Base-by-base conservation (phyloP, 1,140 invertebrate species). In the Onthophagus taurus region DNA sequence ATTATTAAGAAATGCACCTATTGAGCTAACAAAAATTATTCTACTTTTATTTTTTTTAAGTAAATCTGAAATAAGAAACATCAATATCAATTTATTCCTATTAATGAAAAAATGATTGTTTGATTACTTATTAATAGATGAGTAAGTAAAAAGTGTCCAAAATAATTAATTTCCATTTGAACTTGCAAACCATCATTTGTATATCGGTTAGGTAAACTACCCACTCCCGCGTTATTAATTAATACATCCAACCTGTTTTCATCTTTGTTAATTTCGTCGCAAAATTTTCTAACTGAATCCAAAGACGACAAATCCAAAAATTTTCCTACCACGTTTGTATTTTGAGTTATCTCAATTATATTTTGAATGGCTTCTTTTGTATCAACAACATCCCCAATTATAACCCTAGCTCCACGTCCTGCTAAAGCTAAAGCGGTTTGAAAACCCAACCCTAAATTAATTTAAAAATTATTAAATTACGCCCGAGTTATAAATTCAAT, bases 1-100 rank as follows among this genome's bases (percentile, higher is more conserved):
- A 45, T 69, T 63, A 12, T 65, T 57, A 17, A 66, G 48, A 44
- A 70, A 36, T 63, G 55, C 38, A 42, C 56, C 5, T 31, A 58
- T 34, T 63, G 65, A 26, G 54, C 62, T 21, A 57, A 44, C 48
- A 64, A 72, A n/a, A n/a, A n/a, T 57, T 35, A 73, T 64, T 31
- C 69, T 49, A 44, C 63, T 62, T n/a, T n/a, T n/a, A n/a, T n/a
- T n/a, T n/a, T n/a, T n/a, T n/a, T n/a, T n/a, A n/a, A n/a, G n/a
- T n/a, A n/a, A n/a, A n/a, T n/a, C n/a, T n/a, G n/a, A n/a, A n/a
- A n/a, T n/a, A n/a, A n/a, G n/a, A n/a, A n/a, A n/a, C n/a, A n/a
- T n/a, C n/a, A n/a, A n/a, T n/a, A n/a, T n/a, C n/a, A n/a, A n/a
- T 26, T 26, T 26, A 7, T 26, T n/a, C 24, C 24, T 26, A 26